These are phyloP conservation scores for Microctenopoma steveboyesi DNA, from an alignment of 2,797 vertebrate species.

Conservation along the genomic window DNA sequence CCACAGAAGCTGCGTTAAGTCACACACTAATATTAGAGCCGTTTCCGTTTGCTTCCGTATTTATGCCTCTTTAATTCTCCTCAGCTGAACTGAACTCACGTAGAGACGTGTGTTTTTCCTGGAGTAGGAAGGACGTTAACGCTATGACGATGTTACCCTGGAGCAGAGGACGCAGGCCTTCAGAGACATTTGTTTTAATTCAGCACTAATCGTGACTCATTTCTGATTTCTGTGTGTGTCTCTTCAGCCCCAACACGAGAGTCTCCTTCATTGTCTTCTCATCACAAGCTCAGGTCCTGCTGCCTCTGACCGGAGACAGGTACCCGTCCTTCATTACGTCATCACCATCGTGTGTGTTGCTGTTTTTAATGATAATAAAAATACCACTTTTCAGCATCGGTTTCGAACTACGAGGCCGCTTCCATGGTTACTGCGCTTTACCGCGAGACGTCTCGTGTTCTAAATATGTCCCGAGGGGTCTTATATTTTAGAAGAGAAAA, in stretches of 20 bases:
- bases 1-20: conserved; percentile 52
- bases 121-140: too few relatives aligned
- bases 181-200: background rate
- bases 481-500: background rate
- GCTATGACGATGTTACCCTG: too few relatives aligned
- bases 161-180: too few relatives aligned
- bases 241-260: conserved; percentile 89
- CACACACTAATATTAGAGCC: conserved; percentile 65
- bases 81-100: conserved; percentile 9
- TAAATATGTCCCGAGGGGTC: background rate
- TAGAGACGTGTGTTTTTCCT: background rate
- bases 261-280: conserved; percentile 96
- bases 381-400: background rate
- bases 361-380: background rate
- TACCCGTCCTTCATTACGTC: conserved; percentile 58
- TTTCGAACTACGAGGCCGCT: background rate
- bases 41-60: conserved; percentile 44
- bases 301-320: conserved; percentile 95
- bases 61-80: conserved; percentile 12
- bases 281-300: conserved; percentile 81
- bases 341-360: background rate
- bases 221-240: background rate
- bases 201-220: background rate
- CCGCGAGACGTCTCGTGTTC: background rate
- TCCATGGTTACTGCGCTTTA: background rate